phyloP scores from a whole-genome alignment of 2,113 vertebrate genomes.

The Coreoperca whiteheadi region DNA sequence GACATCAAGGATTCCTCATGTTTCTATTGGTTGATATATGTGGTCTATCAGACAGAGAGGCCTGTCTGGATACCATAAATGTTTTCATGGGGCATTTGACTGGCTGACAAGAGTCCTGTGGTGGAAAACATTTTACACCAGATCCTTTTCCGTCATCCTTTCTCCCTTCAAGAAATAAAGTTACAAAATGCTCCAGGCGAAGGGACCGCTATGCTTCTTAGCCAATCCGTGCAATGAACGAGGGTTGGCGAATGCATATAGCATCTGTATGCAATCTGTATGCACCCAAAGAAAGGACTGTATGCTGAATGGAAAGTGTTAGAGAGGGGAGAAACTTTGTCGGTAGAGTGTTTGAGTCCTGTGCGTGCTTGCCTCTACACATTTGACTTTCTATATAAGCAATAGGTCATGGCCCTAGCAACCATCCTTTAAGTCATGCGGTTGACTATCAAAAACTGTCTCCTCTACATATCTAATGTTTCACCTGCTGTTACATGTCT shows the following conservation, averaged over 20 bases:
- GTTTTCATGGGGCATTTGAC: conserved; percentile 39
- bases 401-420: not conserved
- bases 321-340: conserved; percentile 1
- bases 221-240: conserved; percentile 69
- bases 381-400: conserved; percentile 59
- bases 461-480: not conserved
- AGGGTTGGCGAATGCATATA: conserved; percentile 47
- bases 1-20: conserved; percentile 11
- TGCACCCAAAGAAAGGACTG: not conserved
- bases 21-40: conserved; percentile 58
- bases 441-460: conserved; percentile 28
- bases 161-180: conserved; percentile 33
- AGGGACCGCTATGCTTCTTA: conserved; percentile 37
- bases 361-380: conserved; percentile 3
- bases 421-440: conserved; percentile 7
- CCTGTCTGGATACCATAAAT: conserved; percentile 52
- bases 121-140: not conserved
- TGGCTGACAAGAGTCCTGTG: not conserved
- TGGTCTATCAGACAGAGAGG: conserved; percentile 61
- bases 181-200: conserved; percentile 32
- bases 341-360: conserved; percentile 4
- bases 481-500: conserved; percentile 8
- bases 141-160: conserved; percentile 13
- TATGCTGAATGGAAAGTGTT: conserved; percentile 27
- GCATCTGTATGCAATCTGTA: conserved; percentile 67